phyloP scores from a whole-genome alignment of 23 tunicate genomes.

The Pegea sp. region DNA sequence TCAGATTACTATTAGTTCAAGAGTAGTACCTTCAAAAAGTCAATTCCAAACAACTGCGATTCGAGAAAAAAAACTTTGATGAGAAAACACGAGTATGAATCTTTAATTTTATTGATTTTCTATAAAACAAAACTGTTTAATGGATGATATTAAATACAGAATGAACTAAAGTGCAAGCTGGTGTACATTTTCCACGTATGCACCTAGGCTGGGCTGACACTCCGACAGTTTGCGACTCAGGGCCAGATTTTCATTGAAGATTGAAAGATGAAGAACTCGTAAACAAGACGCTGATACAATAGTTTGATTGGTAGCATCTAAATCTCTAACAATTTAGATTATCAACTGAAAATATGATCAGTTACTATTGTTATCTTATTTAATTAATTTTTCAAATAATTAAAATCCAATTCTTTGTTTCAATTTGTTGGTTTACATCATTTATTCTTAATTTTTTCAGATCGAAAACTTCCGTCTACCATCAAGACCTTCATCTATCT shows the following conservation, averaged over 20 bases:
- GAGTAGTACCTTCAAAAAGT: conserved; percentile 83
- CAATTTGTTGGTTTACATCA: too few relatives aligned
- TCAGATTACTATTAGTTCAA: conserved; percentile 73
- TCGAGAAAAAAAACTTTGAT: conserved; percentile 16
- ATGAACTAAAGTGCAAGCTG: conserved; percentile 48
- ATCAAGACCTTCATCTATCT: conserved; percentile 9
- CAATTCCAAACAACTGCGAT: conserved; percentile 34
- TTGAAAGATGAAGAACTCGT: conserved; percentile 42
- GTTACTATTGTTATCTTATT: too few relatives aligned
- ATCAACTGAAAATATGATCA: not conserved
- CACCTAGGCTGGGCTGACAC: conserved; percentile 99
- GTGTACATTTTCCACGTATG: conserved; percentile 56
- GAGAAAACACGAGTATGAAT: conserved; percentile 47
- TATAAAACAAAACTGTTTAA: not conserved
- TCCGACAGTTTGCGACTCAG: conserved; percentile 55
- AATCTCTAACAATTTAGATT: not conserved
- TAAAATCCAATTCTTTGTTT: too few relatives aligned
- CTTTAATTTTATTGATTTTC: not conserved
- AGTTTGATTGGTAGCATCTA: conserved; percentile 17
- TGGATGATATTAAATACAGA: conserved; percentile 74
- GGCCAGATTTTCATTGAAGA: conserved; percentile 55
- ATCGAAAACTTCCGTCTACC: conserved; percentile 10
- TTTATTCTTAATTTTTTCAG: too few relatives aligned
- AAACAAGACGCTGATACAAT: conserved; percentile 56
- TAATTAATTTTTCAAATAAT: too few relatives aligned